Evolutionary conservation across 2,113 vertebrate genomes (phyloP), one percentile per base, ranked within the genome.

Genomic region (Sinosuthora webbiana): DNA sequence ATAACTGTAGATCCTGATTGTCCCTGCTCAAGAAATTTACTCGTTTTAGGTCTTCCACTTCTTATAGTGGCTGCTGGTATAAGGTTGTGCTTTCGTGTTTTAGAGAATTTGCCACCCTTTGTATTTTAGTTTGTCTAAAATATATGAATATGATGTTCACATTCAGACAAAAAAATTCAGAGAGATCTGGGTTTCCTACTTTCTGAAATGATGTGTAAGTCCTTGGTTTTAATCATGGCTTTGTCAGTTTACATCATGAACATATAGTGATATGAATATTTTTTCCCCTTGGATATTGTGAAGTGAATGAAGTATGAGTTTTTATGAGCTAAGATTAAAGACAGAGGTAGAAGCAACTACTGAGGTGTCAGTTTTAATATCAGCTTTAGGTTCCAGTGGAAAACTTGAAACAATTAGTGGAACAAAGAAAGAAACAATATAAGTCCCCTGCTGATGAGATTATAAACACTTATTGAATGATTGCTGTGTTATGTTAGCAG

Each of bases 241-340:
- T 53, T 27, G 59, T 86, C 56, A 87, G 14, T 78, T 95, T 74
- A 56, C 22, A 52, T 70, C 33, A 50, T 31, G 69, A 83, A 27
- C 47, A 3, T 44, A 47, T 35, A 69, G 31, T 23, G 17, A n/a
- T 73, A 18, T 1, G 9, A 77, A 90, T 89, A 28, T 76, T 81
- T 49, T 90, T 94, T 62, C 39, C 57, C 50, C 20, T 76, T 44
- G 50, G 41, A 60, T 94, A 23, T n/a, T 62, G 62, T 82, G 76
- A 91, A 71, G 75, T 64, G 84, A 91, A 86, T 71, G 41, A 47
- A 89, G 76, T 52, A 87, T 10, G 57, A 49, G 15, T 37, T 85
- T 93, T 77, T 90, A 37, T 87, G 84, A 93, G 60, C 35, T 53
- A 83, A 94, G 92, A 68, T 81, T 71, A 87, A 52, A 79, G 50